Percentiles rank a stretch among this genome's conserved stretches.
phyloP scores from a whole-genome alignment of 2,888 invertebrate species.

The Tenodera sinensis region DNA sequence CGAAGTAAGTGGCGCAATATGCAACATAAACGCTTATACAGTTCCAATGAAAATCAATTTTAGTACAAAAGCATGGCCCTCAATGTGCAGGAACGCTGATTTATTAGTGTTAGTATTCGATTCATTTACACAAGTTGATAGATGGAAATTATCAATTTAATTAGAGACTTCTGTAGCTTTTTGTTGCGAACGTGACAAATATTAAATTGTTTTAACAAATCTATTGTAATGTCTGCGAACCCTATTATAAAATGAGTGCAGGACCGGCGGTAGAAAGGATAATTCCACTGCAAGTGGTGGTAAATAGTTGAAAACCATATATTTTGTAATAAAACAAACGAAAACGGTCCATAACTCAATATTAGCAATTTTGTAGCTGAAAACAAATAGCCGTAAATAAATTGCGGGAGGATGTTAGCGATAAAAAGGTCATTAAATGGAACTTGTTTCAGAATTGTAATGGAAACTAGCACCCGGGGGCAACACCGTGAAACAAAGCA shows the following conservation, averaged over 20 bases:
- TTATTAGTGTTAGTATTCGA: not conserved
- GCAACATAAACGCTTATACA: no score
- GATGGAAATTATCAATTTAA: not conserved
- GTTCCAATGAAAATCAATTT: no score
- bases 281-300: not conserved
- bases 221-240: not conserved
- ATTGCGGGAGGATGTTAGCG: not conserved
- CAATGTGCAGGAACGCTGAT: no score
- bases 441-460: not conserved
- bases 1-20: no score
- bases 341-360: not conserved
- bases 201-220: not conserved
- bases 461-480: not conserved
- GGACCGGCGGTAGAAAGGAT: not conserved
- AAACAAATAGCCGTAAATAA: not conserved
- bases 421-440: not conserved
- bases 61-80: no score
- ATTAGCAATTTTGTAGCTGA: not conserved
- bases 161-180: not conserved
- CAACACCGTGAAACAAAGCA: not conserved
- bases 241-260: not conserved
- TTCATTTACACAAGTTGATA: not conserved
- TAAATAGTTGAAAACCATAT: not conserved
- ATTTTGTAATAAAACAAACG: not conserved
- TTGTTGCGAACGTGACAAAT: not conserved